Evolutionary conservation across 2,888 invertebrate genomes (phyloP).

Genomic region (Patella caerulea): DNA sequence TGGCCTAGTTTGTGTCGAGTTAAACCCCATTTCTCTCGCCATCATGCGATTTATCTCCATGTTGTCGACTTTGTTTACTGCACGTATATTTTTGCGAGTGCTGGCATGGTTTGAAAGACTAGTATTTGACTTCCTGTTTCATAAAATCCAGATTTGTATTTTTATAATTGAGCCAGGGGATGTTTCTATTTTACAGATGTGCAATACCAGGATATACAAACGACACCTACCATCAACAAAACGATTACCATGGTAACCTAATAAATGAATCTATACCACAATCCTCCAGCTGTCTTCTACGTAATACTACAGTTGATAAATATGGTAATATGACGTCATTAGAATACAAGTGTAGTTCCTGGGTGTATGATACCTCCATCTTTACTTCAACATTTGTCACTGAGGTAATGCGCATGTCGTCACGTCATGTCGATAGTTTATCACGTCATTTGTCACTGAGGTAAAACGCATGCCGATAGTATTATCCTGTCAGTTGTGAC

Average conservation of each 20-base stretch:
- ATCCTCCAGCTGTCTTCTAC: constrained; percentile 18
- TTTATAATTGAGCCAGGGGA: no score
- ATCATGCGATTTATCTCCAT: no score
- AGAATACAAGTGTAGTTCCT: constrained; percentile 1
- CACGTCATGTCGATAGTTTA: no score
- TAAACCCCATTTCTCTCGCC: no score
- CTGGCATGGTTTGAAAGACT: no score
- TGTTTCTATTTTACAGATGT: neutral
- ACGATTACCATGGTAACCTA: neutral
- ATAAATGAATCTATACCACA: constrained; percentile 26
- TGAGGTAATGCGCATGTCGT: neutral
- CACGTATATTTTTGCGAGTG: no score
- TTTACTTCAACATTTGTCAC: neutral
- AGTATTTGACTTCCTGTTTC: no score
- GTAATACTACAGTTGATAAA: constrained; percentile 29
- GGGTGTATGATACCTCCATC: neutral
- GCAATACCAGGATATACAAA: neutral
- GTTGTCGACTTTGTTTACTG: no score
- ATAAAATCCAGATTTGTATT: no score
- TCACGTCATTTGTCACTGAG: neutral
- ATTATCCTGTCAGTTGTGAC: no score
- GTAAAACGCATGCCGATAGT: no score
- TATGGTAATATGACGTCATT: constrained; percentile 12
- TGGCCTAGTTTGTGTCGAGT: no score
- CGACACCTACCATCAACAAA: neutral